Conservation (phyloP, 2,888 invertebrate genomes). For the Psococerastis gibbosa region DNA sequence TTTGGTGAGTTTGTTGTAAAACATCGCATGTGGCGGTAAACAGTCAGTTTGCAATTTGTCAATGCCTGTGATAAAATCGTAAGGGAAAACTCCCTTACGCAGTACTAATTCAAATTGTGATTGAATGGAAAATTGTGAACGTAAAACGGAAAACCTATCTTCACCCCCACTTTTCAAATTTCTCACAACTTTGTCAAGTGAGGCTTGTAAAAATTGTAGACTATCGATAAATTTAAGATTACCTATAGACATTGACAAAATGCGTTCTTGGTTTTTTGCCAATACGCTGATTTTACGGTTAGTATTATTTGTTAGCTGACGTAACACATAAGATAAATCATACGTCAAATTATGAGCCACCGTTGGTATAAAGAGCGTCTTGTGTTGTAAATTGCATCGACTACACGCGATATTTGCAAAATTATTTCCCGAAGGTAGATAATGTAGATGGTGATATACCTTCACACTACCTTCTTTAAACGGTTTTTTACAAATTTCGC, state of each 20-base stretch:
- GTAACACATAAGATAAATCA: no score
- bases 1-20: constrained; percentile 14
- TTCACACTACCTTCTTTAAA: not conserved
- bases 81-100: constrained; percentile 15
- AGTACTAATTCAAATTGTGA: constrained; percentile 2
- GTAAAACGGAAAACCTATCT: not conserved
- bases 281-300: not conserved
- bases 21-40: constrained; percentile 14
- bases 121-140: no score
- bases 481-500: not conserved
- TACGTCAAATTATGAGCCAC: no score
- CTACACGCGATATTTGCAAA: no score
- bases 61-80: constrained; percentile 13
- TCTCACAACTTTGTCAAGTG: not conserved
- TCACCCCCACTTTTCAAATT: not conserved
- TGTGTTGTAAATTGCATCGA: no score
- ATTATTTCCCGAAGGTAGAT: no score
- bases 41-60: constrained; percentile 1
- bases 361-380: no score
- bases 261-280: not conserved
- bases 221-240: no score
- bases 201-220: not conserved
- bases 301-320: no score
- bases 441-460: not conserved
- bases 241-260: not conserved